Base-by-base conservation (phyloP, 2,797 vertebrate species). In the Pteropus rufus region DNA sequence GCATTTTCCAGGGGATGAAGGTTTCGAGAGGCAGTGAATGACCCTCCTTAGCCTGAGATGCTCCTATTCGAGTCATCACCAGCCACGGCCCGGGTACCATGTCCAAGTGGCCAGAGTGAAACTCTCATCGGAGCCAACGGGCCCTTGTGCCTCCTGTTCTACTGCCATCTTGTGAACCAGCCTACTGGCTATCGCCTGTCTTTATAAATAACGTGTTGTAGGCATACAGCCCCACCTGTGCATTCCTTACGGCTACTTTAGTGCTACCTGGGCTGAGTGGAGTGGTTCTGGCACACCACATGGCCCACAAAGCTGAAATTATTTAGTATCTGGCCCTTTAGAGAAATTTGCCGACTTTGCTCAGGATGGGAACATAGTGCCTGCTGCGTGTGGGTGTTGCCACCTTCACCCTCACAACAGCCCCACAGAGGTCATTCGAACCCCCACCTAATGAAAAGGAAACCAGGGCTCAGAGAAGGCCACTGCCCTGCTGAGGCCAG, bases 41-140 rank as follows among this genome's bases (percentile, higher is more conserved):
- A 36, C 39, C 52, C 41, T 84, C 49, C 49, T 75, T 26, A 75
- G 64, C 84, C 81, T 10, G 29, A 64, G 79, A 60, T 2, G 29
- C 14, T 64, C 58, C 60, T 19, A 15, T 1, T 39, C 2, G 2
- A 29, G 49, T 49, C 19, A 24, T n/a, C 60, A 34, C 70, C 10
- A 2, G 18, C 29, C 0, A 0, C 58, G 41, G 90, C 44, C 1
- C 5, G 86, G n/a, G 79, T 91, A 54, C 52, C 10, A 91, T 34
- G 65, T 93, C 94, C 91, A 84, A 87, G 93, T 54, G 94, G 90
- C 83, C 91, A 91, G 87, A 81, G 54, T 6, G 15, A 46, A 85
- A 60, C 80, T 58, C 92, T 89, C 0, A 0, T 58, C 65, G 29
- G 65, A 75, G 72, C 18, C 2, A 19, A 24, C 21, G 39, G 26